A percentile compares a stretch with the other conserved stretches of the same genome.
Conservation (phyloP, 2,113 vertebrate genomes). For the Manacus vitellinus region DNA sequence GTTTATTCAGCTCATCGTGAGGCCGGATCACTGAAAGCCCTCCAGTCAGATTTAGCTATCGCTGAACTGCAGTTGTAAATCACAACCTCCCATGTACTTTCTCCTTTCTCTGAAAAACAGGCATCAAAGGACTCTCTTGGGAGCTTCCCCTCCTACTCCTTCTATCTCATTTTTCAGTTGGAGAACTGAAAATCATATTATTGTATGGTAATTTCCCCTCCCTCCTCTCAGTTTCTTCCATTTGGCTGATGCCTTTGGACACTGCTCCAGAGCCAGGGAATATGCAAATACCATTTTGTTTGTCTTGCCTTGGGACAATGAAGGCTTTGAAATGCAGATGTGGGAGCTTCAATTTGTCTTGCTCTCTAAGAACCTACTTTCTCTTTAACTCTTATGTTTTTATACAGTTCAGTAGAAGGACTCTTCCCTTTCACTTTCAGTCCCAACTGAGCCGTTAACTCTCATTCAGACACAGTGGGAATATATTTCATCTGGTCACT, state of each 20-base stretch:
- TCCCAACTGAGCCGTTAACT: neutral
- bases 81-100: neutral
- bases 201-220: slow-evolving; percentile 31
- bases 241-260: slow-evolving; percentile 14
- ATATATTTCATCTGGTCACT: neutral
- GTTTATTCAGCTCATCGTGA: neutral
- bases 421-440: neutral
- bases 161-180: slow-evolving; percentile 24
- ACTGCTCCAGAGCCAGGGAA: neutral
- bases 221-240: neutral
- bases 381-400: slow-evolving; percentile 3
- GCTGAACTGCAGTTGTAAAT: slow-evolving; percentile 16
- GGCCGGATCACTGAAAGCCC: neutral
- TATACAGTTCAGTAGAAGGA: neutral
- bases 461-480: neutral
- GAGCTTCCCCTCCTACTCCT: neutral
- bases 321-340: slow-evolving; percentile 61
- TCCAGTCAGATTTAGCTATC: neutral
- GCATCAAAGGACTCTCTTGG: slow-evolving; percentile 22
- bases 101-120: neutral
- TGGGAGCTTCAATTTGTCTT: slow-evolving; percentile 20
- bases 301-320: slow-evolving; percentile 40
- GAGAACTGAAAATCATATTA: neutral
- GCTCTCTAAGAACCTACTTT: slow-evolving; percentile 5
- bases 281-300: slow-evolving; percentile 53